phyloP scores from a whole-genome alignment of 64 coral and sea anemone species.

The Dendronephthya gigantea region DNA sequence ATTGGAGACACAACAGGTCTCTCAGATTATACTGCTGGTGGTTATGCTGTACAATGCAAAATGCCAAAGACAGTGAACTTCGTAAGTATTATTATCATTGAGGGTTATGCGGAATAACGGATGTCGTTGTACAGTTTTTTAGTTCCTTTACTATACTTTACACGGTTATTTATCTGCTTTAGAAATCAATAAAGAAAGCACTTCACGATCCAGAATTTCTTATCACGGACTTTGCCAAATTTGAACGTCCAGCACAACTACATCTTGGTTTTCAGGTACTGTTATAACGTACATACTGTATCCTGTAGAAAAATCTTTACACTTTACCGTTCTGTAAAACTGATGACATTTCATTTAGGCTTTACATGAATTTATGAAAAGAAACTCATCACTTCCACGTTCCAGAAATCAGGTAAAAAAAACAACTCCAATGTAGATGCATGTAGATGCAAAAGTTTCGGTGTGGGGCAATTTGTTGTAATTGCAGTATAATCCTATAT shows the following conservation, averaged over 20 bases:
- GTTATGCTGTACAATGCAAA: constrained; percentile 77
- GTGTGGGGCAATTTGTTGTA: too few relatives aligned
- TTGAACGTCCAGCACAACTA: constrained; percentile 88
- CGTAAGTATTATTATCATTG: constrained; percentile 55
- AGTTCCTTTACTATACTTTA: too few relatives aligned
- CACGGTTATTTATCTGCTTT: not conserved
- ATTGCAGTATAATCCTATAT: too few relatives aligned
- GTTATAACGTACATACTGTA: not conserved
- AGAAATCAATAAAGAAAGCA: constrained; percentile 94
- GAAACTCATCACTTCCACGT: constrained; percentile 59
- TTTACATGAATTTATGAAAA: constrained; percentile 60
- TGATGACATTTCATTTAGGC: constrained; percentile 30
- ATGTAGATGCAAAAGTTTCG: too few relatives aligned
- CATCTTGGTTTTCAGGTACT: constrained; percentile 67
- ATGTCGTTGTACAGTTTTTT: too few relatives aligned
- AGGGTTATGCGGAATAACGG: too few relatives aligned
- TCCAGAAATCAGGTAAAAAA: constrained; percentile 65
- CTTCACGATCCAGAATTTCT: constrained; percentile 92
- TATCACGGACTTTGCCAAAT: constrained; percentile 93
- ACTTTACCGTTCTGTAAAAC: not conserved
- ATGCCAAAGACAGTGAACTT: constrained; percentile 83
- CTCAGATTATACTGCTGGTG: constrained; percentile 73
- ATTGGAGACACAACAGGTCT: constrained; percentile 70
- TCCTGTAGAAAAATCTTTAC: constrained; percentile 45
- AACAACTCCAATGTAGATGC: not conserved